A percentile compares a stretch with the other conserved stretches of the same genome.
These are phyloP conservation scores for Cebuella pygmaea DNA, from an alignment of 2,797 vertebrate genomes.

Conservation along the genomic window DNA sequence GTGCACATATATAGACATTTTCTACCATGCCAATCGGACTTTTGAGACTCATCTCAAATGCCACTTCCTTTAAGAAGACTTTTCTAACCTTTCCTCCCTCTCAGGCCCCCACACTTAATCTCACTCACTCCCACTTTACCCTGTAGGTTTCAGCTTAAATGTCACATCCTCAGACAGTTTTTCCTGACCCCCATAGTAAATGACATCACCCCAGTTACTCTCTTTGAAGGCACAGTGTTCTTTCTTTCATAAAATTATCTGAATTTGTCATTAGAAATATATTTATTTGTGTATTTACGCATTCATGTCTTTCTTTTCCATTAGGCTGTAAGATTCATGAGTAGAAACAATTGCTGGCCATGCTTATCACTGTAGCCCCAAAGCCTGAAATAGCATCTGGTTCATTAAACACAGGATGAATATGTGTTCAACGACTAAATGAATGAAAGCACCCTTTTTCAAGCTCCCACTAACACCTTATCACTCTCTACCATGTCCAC, in stretches of 20 bases:
- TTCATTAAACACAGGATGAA: neutral
- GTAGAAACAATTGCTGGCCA: neutral
- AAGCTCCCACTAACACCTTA: neutral
- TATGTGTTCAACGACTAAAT: neutral
- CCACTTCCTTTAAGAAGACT: slow-evolving; percentile 40
- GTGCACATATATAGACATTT: neutral
- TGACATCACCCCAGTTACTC: neutral
- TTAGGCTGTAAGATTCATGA: neutral
- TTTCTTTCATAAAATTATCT: neutral
- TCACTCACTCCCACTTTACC: slow-evolving; percentile 13
- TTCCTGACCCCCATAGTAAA: slow-evolving; percentile 20
- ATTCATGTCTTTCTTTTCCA: neutral
- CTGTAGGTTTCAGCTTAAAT: slow-evolving; percentile 46
- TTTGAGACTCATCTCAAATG: neutral
- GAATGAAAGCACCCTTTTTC: neutral
- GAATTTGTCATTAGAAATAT: neutral
- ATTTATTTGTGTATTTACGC: neutral
- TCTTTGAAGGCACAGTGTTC: neutral
- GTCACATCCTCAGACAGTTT: slow-evolving; percentile 30
- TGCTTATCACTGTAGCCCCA: neutral
- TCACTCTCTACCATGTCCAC: neutral
- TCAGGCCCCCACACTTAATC: neutral
- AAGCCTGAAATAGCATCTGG: neutral
- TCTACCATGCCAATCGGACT: neutral
- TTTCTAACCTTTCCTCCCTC: slow-evolving; percentile 41